Conservation (phyloP, 2,888 invertebrate genomes). For the Sphecodes monilicornis region DNA sequence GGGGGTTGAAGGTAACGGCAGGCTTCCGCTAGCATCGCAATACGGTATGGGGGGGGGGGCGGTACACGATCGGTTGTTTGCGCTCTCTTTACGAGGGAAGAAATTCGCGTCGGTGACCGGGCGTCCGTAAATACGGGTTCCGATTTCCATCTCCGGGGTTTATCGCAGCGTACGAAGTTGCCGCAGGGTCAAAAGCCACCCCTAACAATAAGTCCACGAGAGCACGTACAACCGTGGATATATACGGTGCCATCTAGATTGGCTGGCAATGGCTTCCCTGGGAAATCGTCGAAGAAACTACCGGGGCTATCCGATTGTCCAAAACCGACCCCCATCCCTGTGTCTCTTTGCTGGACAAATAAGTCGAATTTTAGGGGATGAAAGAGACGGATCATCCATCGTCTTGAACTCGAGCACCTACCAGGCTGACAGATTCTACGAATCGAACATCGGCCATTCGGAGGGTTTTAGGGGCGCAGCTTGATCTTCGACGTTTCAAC, state of each 20-base stretch:
- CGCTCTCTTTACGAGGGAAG: conserved; percentile 38
- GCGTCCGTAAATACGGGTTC: conserved; percentile 56
- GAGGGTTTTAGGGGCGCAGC: background rate
- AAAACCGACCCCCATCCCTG: background rate
- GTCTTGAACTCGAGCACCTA: background rate
- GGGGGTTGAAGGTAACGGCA: background rate
- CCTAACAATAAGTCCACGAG: conserved; percentile 59
- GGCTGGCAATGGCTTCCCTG: conserved; percentile 60
- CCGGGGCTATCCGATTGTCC: conserved; percentile 38
- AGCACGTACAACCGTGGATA: conserved; percentile 27
- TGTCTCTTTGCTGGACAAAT: conserved; percentile 44
- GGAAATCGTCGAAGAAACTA: conserved; percentile 56
- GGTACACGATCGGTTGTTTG: conserved; percentile 23
- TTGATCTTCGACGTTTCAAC: background rate
- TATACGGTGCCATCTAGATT: conserved; percentile 48
- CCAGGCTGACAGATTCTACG: conserved; percentile 29
- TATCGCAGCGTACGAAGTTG: conserved; percentile 48
- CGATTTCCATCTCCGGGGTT: conserved; percentile 61
- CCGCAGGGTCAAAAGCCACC: conserved; percentile 58
- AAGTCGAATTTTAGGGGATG: conserved; percentile 35
- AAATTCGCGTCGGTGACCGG: conserved; percentile 42
- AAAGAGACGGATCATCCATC: conserved; percentile 47
- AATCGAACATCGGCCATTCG: background rate
- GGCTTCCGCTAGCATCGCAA: background rate
- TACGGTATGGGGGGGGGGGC: background rate